Evolutionary conservation across 2,113 vertebrate genomes (phyloP), one percentile per base, ranked within the genome.

Genomic region (Pholis gunnellus): DNA sequence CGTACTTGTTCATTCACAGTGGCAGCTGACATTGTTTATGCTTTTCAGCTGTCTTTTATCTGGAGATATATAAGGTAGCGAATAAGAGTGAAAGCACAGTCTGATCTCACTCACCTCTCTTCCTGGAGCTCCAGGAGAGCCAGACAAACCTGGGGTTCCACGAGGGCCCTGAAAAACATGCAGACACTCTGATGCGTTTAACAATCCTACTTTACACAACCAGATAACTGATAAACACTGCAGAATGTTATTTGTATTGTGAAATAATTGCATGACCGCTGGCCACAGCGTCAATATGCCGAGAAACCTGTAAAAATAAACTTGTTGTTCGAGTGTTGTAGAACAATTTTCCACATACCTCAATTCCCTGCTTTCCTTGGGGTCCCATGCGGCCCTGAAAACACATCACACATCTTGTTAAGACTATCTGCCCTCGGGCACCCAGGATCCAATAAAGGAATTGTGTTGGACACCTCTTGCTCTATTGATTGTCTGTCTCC

Each of bases 301-400:
- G 8, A 56, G 74, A 34, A 56, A 46, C 36, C 5, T 11, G 14
- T 52, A 1, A 27, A 61, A 75, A 73, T 72, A 69, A 48, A 69
- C 48, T 44, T 78, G 38, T 76, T 79, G 46, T 76, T 78, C 86
- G 44, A 68, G 72, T 84, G 63, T 81, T 86, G 61, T 72, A 25
- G 75, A 78, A 48, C 29, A 66, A 56, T 69, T 72, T 79, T 87
- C 48, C 14, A 81, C 82, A 87, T 94, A 99, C 98, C 97, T 97
- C 96, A 65, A 96, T 76, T 91, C 98, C 98, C 74, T 96, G 89
- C 80, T 96, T 96, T 86, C 98, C 98, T 38, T 94, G 48, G 65
- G 95, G 93, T 95, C 98, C 98, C 93, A 87, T 65, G 64, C 94
- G 95, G 71, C 98, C 98, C 98, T 99, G 84, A 2, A 91, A 89